These are phyloP conservation scores for Bos taurus DNA, from an alignment of 2,113 vertebrate species.

Conservation along the genomic window ARS-UCD2.0 NC_037331.1:40050501-40051000, in stretches of 20 bases:
- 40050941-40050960: background rate
- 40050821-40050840: background rate
- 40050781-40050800: background rate
- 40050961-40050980: background rate
- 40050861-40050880: background rate
- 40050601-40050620: background rate
- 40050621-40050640: background rate
- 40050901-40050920: background rate
- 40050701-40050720: background rate
- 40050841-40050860: background rate
- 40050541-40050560: background rate
- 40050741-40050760: background rate
- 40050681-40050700: background rate
- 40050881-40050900: background rate
- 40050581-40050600: background rate
- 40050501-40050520: background rate
- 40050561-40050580: background rate
- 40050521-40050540: background rate
- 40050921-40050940: background rate
- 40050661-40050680: background rate
- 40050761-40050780: background rate
- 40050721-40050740: background rate
- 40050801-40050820: background rate
- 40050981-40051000: background rate
- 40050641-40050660: background rate